These are phyloP conservation scores for Hydrolagus affinis DNA, from an alignment of 2,113 vertebrate genomes.

Conservation along the genomic window DNA sequence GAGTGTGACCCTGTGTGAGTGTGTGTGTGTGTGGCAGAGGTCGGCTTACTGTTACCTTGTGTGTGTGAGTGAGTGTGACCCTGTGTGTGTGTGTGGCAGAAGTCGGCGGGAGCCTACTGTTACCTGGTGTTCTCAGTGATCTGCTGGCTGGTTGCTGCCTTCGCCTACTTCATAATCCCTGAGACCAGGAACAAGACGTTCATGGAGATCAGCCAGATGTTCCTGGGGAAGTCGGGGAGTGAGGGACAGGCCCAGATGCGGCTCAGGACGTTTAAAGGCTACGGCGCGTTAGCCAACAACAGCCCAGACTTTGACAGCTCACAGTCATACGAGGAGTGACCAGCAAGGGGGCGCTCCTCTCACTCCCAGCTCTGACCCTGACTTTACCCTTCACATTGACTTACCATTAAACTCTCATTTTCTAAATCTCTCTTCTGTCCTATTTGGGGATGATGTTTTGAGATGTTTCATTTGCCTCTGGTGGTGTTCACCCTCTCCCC, in stretches of 20 bases:
- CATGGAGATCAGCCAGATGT: slow-evolving; percentile 77
- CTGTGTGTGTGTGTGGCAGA: slow-evolving; percentile 45
- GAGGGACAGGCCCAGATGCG: slow-evolving; percentile 41
- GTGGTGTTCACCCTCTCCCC: neutral
- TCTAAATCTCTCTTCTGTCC: no score
- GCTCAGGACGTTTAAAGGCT: slow-evolving; percentile 55
- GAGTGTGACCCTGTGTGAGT: no score
- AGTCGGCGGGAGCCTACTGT: slow-evolving; percentile 66
- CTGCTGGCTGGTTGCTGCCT: slow-evolving; percentile 63
- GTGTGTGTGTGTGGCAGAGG: neutral
- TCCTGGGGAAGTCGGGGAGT: slow-evolving; percentile 43
- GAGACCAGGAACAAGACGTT: slow-evolving; percentile 87
- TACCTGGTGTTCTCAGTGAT: slow-evolving; percentile 73
- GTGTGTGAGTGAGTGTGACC: neutral
- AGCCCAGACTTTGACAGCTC: slow-evolving; percentile 38
- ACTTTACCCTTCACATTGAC: neutral
- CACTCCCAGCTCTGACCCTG: neutral
- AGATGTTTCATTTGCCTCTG: no score
- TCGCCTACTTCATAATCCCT: slow-evolving; percentile 64
- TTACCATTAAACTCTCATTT: neutral
- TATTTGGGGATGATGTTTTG: no score
- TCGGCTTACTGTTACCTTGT: no score
- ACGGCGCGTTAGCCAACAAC: slow-evolving; percentile 58
- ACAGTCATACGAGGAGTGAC: neutral
- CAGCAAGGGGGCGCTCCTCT: neutral